A percentile compares a stretch with the other conserved stretches of the same genome.
Conservation (phyloP, 2,797 vertebrate species). For the Aeoliscus strigatus region DNA sequence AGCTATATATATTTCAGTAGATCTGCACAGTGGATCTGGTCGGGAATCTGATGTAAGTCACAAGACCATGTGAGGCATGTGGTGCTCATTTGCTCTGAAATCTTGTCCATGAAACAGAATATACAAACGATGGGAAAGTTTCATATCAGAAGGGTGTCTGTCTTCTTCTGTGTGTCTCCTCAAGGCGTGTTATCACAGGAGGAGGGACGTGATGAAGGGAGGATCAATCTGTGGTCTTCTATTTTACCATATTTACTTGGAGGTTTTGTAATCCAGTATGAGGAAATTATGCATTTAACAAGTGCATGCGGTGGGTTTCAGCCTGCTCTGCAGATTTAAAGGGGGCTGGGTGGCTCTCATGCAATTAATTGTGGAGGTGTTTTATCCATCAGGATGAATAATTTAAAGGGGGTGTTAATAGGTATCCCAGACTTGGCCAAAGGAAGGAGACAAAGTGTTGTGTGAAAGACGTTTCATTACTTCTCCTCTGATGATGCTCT, state of each 20-base stretch:
- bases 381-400: conserved; percentile 84
- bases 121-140: conserved; percentile 60
- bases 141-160: conserved; percentile 49
- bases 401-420: conserved; percentile 81
- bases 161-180: conserved; percentile 35
- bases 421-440: conserved; percentile 72
- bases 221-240: conserved; percentile 40
- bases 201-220: conserved; percentile 38
- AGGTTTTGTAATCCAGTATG: conserved; percentile 12
- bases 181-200: conserved; percentile 31
- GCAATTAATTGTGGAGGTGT: conserved; percentile 81
- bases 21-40: conserved; percentile 54
- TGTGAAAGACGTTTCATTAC: conserved; percentile 75
- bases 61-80: conserved; percentile 57
- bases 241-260: conserved; percentile 48
- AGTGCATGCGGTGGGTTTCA: conserved; percentile 47
- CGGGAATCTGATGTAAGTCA: conserved; percentile 69
- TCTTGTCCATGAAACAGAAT: conserved; percentile 75
- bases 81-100: conserved; percentile 67
- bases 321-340: conserved; percentile 57
- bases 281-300: conserved; percentile 52
- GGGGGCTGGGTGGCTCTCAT: conserved; percentile 63
- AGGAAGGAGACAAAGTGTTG: conserved; percentile 75
- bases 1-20: conserved; percentile 16
- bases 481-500: conserved; percentile 65